Evolutionary conservation across 37 sponge, comb jelly and placozoan genomes (phyloP).

Genomic region (Aplysina aerophoba): DNA sequence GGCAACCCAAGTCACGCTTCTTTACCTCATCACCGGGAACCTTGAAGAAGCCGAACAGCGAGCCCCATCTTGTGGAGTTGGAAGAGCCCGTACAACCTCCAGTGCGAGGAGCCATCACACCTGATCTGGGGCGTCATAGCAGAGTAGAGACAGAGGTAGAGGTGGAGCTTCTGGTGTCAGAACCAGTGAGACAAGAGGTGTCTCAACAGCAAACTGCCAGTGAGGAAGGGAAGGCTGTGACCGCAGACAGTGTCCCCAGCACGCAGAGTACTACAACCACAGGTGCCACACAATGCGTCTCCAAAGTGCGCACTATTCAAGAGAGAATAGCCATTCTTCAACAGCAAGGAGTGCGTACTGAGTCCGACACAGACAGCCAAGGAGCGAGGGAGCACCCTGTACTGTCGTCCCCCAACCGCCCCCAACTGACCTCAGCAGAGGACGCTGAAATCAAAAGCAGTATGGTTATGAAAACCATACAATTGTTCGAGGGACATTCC

Average conservation of each 20-base stretch:
- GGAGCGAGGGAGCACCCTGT: background rate
- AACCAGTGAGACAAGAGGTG: too few species aligned
- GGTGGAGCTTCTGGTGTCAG: background rate
- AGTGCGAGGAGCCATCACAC: slow-evolving; percentile 5
- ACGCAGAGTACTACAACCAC: slow-evolving; percentile 5
- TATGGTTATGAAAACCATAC: background rate
- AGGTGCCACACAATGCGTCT: background rate
- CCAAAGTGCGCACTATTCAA: background rate
- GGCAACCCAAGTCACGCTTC: background rate
- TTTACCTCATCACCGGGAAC: background rate
- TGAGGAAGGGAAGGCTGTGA: background rate
- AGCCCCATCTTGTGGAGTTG: background rate
- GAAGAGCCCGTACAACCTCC: background rate
- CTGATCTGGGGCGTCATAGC: background rate
- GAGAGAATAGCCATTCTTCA: slow-evolving; percentile 20
- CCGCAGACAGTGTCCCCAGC: background rate
- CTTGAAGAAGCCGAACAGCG: background rate
- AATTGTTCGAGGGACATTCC: slow-evolving; percentile 32
- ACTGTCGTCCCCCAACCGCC: too few species aligned
- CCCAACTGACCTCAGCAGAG: background rate
- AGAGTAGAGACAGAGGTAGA: background rate
- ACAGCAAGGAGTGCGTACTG: background rate
- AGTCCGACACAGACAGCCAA: slow-evolving; percentile 11
- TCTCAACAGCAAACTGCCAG: background rate
- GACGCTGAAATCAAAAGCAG: background rate